These are phyloP conservation scores for Chlorocebus sabaeus DNA, from an alignment of 2,113 vertebrate species.

Conservation along the genomic window DNA sequence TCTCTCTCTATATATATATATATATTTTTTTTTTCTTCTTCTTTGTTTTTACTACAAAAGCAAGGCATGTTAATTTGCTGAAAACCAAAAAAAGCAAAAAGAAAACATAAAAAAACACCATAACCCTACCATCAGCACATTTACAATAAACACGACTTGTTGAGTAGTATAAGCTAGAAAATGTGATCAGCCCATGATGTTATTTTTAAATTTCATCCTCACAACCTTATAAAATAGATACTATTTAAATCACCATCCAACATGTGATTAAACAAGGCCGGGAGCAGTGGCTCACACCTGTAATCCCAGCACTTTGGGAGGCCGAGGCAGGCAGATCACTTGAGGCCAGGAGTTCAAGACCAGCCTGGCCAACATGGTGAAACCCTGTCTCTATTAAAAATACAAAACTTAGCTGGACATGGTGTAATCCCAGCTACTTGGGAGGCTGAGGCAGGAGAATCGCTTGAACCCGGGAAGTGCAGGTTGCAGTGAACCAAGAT, in stretches of 20 bases:
- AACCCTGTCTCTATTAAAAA: too few relatives aligned
- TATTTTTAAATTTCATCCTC: not conserved
- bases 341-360: too few relatives aligned
- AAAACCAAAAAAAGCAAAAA: slow-evolving; percentile 23
- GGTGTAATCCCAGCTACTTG: too few relatives aligned
- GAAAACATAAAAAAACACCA: not conserved
- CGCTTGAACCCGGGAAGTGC: too few relatives aligned
- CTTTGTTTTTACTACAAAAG: not conserved
- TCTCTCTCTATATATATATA: too few relatives aligned
- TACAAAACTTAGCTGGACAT: too few relatives aligned
- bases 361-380: too few relatives aligned
- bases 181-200: not conserved
- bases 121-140: not conserved
- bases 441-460: too few relatives aligned
- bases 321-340: too few relatives aligned
- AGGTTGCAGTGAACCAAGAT: too few relatives aligned
- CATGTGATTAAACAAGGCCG: not conserved
- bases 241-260: not conserved
- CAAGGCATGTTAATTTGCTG: not conserved
- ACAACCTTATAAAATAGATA: not conserved
- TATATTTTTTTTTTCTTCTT: not conserved
- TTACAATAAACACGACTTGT: not conserved
- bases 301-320: too few relatives aligned
- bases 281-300: too few relatives aligned
- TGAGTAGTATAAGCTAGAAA: not conserved